These are phyloP conservation scores for Strix aluco DNA, from an alignment of 2,113 vertebrate genomes.

Conservation along the genomic window DNA sequence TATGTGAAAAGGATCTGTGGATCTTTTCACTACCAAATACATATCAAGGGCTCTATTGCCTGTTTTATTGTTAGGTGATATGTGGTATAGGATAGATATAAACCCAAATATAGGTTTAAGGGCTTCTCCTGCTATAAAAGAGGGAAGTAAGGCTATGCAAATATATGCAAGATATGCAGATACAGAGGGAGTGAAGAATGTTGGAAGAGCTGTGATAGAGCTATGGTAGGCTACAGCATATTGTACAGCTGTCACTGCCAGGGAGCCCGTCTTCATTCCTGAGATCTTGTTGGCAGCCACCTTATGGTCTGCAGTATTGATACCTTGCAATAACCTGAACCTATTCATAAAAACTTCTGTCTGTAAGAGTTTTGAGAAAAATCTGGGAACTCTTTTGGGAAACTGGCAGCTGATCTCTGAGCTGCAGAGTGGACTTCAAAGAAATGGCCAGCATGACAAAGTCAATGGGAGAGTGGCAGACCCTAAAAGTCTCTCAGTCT, in stretches of 20 bases:
- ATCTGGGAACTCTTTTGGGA: background rate
- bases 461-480: background rate
- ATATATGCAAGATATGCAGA: background rate
- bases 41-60: background rate
- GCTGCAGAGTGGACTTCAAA: background rate
- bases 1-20: background rate
- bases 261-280: background rate
- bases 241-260: background rate
- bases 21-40: background rate
- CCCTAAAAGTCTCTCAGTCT: background rate
- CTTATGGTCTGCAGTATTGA: background rate
- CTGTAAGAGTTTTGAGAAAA: background rate
- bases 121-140: background rate
- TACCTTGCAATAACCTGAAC: background rate
- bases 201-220: background rate
- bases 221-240: background rate
- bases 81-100: rapidly evolving
- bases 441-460: background rate
- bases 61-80: background rate
- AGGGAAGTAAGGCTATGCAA: background rate
- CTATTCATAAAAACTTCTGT: background rate
- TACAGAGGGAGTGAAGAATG: background rate
- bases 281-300: background rate
- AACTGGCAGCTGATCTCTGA: background rate
- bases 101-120: background rate